A percentile compares a stretch with the other conserved stretches of the same genome.
Conservation (phyloP, 2,888 invertebrate species). For the Sinotaia quadrata region DNA sequence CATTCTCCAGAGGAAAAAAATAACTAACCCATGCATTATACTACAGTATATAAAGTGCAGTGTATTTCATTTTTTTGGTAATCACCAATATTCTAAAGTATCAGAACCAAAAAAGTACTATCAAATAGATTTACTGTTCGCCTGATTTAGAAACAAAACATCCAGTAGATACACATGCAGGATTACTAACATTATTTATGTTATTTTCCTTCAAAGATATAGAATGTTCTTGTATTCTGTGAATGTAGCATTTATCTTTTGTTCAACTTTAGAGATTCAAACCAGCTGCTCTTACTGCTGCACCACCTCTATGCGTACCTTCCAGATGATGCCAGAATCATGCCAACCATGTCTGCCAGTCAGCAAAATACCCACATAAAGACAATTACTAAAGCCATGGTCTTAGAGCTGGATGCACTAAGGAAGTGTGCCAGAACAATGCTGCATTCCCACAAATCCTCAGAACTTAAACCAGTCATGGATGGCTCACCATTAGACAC, state of each 20-base stretch:
- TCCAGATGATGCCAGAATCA: conserved; percentile 15
- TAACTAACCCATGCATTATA: no score
- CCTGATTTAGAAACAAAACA: no score
- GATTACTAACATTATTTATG: no score
- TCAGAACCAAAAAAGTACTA: no score
- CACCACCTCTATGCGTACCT: conserved; percentile 3
- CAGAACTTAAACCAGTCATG: neutral
- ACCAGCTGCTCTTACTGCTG: conserved; percentile 16
- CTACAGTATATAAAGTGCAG: no score
- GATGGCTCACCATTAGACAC: neutral
- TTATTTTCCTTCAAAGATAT: no score
- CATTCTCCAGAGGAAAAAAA: no score
- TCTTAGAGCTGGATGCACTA: neutral
- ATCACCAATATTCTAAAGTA: no score
- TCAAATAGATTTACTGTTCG: no score
- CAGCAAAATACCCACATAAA: neutral
- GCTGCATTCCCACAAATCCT: neutral
- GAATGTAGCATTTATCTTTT: neutral
- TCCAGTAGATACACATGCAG: no score
- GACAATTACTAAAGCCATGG: neutral
- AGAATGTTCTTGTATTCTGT: neutral
- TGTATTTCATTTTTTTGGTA: no score
- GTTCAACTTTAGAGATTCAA: neutral
- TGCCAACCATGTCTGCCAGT: neutral
- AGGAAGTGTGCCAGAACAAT: neutral